Conservation (phyloP, 92 coral and sea anemone genomes). For the Montipora capitata region DNA sequence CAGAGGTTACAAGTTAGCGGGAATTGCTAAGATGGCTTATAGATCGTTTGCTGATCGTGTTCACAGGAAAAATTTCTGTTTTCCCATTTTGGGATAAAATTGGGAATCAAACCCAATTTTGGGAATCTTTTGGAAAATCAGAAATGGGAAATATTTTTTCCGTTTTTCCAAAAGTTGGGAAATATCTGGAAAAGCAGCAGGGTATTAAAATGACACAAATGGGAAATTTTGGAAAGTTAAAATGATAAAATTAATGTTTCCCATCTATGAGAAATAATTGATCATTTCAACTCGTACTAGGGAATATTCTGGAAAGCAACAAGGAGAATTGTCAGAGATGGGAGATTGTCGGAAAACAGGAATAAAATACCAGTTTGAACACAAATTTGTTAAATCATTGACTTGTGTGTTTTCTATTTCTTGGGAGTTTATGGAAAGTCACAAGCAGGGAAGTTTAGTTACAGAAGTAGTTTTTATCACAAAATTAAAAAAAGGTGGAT, state of each 20-base stretch:
- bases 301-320: too few relatives aligned
- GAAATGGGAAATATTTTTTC: not conserved
- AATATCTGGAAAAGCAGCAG: not conserved
- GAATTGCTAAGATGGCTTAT: too few relatives aligned
- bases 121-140: not conserved
- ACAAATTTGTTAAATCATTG: not conserved
- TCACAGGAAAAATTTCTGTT: too few relatives aligned
- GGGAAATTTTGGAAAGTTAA: not conserved
- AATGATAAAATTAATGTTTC: not conserved
- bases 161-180: slow-evolving; percentile 7
- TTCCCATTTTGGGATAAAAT: too few relatives aligned
- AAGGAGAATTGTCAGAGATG: slow-evolving; percentile 9
- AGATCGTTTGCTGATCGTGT: too few relatives aligned
- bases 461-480: too few relatives aligned
- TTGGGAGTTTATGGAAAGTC: not conserved
- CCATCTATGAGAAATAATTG: slow-evolving; percentile 2
- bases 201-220: not conserved
- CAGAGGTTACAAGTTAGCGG: too few relatives aligned
- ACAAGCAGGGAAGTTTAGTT: too few relatives aligned
- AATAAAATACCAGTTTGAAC: not conserved
- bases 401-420: too few relatives aligned
- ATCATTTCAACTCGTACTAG: not conserved
- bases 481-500: too few relatives aligned
- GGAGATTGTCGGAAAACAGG: not conserved
- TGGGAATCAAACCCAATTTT: too few relatives aligned